Evolutionary conservation across 2,888 invertebrate species (phyloP).

Genomic region (Cheilosia vernalis): DNA sequence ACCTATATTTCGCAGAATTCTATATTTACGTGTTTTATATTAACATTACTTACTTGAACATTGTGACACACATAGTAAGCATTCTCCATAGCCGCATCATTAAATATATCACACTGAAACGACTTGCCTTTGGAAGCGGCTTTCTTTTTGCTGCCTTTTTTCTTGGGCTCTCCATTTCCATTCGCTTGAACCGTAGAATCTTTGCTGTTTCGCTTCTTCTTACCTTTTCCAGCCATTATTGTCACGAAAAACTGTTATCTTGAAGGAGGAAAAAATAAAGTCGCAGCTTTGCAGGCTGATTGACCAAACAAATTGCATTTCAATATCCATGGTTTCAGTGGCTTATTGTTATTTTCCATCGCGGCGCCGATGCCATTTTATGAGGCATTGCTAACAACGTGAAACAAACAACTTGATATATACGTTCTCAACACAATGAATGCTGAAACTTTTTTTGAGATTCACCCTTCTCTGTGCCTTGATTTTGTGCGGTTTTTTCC

Average conservation of each 20-base stretch:
- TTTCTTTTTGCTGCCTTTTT: slow-evolving; percentile 84
- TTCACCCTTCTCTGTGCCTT: no score
- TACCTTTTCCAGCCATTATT: slow-evolving; percentile 83
- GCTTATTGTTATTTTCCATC: no score
- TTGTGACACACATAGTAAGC: slow-evolving; percentile 97
- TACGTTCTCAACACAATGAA: no score
- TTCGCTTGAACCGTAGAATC: slow-evolving; percentile 81
- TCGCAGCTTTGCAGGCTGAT: not conserved
- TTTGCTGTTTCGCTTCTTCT: slow-evolving; percentile 85
- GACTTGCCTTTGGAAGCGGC: slow-evolving; percentile 85
- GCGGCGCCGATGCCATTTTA: no score
- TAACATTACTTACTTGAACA: slow-evolving; percentile 87
- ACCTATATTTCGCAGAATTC: not conserved
- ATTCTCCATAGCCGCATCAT: slow-evolving; percentile 96
- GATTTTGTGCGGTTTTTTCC: no score
- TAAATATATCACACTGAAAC: slow-evolving; percentile 92
- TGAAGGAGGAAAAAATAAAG: not conserved
- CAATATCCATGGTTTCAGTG: slow-evolving; percentile 8
- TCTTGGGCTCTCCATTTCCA: slow-evolving; percentile 83
- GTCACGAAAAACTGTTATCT: not conserved
- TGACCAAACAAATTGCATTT: slow-evolving; percentile 13
- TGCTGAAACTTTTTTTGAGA: no score
- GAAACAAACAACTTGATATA: no score
- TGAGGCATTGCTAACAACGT: no score
- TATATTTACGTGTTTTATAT: not conserved